Base-by-base conservation (phyloP, 2,888 invertebrate species). In the Pegoplata infirma region DNA sequence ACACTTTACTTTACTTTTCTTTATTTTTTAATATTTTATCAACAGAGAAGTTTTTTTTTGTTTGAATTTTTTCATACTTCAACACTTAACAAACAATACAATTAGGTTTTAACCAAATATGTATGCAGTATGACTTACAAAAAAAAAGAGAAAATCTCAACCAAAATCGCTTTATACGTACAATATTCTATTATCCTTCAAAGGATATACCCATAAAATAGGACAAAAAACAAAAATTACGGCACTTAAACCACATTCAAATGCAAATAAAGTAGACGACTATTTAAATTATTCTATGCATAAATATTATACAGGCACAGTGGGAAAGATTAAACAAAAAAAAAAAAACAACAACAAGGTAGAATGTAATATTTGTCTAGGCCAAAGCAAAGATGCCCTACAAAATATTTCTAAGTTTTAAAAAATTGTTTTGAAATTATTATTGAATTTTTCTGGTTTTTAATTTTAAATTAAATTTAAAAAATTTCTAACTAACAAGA, bases 11-110 rank as follows among this genome's bases (percentile, higher is more conserved):
- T 19, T 17, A 5, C 12, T n/a, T n/a, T n/a, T n/a, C n/a, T n/a
- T n/a, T n/a, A n/a, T n/a, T 16, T 1, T n/a, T 59, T 59, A 36
- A 47, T 16, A 36, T 49, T 21, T 49, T n/a, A n/a, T n/a, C n/a
- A n/a, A n/a, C n/a, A n/a, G 12, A 40, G 19, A n/a, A 40, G 8
- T 12, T 49, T 25, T 19, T 56, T 68, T 51, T 63, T 40, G 21
- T 51, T 51, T 55, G 49, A 5, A 21, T 51, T 51, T 6, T 3
- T 10, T n/a, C 19, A 49, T 67, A 36, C 47, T 53, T 55, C 17
- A 55, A 61, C 40, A 67, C 55, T 63, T 56, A 63, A 66, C 72
- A 58, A 72, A 67, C 49, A 67, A 67, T 72, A 69, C 56, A 77
- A 68, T 73, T 73, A 46, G 5, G 49, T 46, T 67, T 67, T 46